A percentile compares a stretch with the other conserved stretches of the same genome.
Evolutionary conservation across 1,140 invertebrate genomes (phyloP).

Genomic region (Drosophila sulfurigaster): DNA sequence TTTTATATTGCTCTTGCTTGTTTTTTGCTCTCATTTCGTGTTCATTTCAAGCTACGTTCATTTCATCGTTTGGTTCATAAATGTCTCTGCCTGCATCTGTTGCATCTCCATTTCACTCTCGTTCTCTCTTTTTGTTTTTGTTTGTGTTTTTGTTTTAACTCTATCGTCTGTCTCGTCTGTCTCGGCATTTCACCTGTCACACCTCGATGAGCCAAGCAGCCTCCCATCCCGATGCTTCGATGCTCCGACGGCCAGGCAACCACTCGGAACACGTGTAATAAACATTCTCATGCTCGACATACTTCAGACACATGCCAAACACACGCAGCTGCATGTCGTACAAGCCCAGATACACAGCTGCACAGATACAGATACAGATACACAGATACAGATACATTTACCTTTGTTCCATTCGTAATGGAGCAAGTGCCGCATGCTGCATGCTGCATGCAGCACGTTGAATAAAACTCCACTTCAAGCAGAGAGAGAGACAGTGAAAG

Average conservation of each 20-base stretch:
- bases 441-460: conserved; percentile 5
- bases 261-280: conserved; percentile 42
- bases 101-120: conserved; percentile 23
- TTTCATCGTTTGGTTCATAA: conserved; percentile 26
- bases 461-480: not conserved
- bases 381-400: conserved; percentile 3
- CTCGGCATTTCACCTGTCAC: conserved; percentile 35
- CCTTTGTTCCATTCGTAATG: conserved; percentile 11
- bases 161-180: not conserved
- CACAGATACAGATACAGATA: not conserved
- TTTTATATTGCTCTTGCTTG: too few species aligned
- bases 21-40: not conserved
- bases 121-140: not conserved
- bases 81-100: conserved; percentile 28
- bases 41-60: conserved; percentile 1
- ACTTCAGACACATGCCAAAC: conserved; percentile 43
- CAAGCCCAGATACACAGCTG: conserved; percentile 19
- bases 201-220: conserved; percentile 7
- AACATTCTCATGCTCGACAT: conserved; percentile 47
- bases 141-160: not conserved
- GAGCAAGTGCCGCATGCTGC: not conserved
- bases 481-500: not conserved
- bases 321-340: conserved; percentile 38
- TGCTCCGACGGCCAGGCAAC: conserved; percentile 13
- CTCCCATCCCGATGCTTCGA: not conserved